A percentile compares a stretch with the other conserved stretches of the same genome.
Evolutionary conservation across 2,113 vertebrate genomes (phyloP).

Genomic region (Ciconia boyciana): DNA sequence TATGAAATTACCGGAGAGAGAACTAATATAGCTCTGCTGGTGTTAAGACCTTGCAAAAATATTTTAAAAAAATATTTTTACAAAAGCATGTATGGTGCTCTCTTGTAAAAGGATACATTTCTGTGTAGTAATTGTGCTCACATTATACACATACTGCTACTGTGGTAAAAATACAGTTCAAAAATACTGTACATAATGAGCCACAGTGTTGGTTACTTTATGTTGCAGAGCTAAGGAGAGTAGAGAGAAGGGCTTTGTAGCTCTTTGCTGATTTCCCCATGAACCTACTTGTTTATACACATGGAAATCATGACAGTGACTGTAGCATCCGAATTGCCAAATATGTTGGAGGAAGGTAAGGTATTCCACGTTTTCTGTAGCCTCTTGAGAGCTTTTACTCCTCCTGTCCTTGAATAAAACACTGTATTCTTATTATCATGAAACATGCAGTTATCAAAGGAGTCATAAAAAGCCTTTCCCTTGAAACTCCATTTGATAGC

Average conservation of each 20-base stretch:
- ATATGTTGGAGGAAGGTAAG: background rate
- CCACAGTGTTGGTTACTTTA: background rate
- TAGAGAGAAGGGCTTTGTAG: background rate
- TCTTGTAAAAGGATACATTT: background rate
- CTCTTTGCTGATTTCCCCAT: background rate
- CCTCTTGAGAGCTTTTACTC: background rate
- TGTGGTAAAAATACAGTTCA: background rate
- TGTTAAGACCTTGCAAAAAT: background rate
- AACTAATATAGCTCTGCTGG: background rate
- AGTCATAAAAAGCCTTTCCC: background rate
- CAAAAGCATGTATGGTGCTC: fast-evolving
- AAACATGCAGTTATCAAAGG: background rate
- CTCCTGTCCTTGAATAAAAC: background rate
- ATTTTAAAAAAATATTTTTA: background rate
- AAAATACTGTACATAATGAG: background rate
- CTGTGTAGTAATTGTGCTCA: background rate
- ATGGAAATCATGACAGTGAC: background rate
- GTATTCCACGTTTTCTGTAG: background rate
- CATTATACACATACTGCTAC: background rate
- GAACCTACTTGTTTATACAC: background rate
- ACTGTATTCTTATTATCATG: background rate
- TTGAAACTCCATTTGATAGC: background rate
- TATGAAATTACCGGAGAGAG: background rate
- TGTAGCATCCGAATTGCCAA: background rate
- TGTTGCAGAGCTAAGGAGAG: background rate